Percentiles rank a stretch among this genome's conserved stretches.
Evolutionary conservation across 2,888 invertebrate genomes (phyloP).

Genomic region (Holacanthella duospinosa): DNA sequence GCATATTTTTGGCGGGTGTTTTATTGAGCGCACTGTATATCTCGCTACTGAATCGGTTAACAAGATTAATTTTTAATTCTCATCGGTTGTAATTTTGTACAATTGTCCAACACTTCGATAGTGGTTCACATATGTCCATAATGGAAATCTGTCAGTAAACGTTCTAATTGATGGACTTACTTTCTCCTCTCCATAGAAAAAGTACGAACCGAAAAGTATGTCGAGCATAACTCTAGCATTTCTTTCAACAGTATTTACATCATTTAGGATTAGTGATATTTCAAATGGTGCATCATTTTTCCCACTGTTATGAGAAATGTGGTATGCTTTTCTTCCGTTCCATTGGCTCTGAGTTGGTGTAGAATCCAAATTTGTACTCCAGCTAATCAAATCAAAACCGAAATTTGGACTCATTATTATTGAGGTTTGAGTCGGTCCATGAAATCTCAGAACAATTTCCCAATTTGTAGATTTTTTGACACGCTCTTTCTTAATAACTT

Average conservation of each 20-base stretch:
- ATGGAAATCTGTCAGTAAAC: slow-evolving; percentile 7
- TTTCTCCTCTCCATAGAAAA: slow-evolving; percentile 8
- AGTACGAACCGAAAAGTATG: slow-evolving; percentile 10
- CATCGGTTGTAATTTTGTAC: no score
- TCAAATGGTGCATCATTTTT: slow-evolving; percentile 21
- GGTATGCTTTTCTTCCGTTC: slow-evolving; percentile 41
- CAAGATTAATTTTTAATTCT: no score
- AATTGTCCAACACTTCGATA: no score
- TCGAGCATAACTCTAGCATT: slow-evolving; percentile 1
- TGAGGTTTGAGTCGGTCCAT: slow-evolving; percentile 43
- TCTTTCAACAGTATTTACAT: background rate
- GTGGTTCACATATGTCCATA: slow-evolving; percentile 13
- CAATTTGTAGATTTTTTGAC: background rate
- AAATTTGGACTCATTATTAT: slow-evolving; percentile 41
- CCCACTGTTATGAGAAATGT: slow-evolving; percentile 41
- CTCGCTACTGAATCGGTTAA: no score
- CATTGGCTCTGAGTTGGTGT: slow-evolving; percentile 28
- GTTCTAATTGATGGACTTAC: background rate
- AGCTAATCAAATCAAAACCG: slow-evolving; percentile 39
- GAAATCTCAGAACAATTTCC: slow-evolving; percentile 21
- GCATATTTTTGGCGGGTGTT: no score
- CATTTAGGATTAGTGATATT: slow-evolving; percentile 17
- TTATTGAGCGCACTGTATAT: no score
- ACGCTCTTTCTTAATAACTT: background rate
- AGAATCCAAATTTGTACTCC: slow-evolving; percentile 40